Conservation (phyloP, 2,113 vertebrate species). For the Hypocryptadius cinnamomeus region DNA sequence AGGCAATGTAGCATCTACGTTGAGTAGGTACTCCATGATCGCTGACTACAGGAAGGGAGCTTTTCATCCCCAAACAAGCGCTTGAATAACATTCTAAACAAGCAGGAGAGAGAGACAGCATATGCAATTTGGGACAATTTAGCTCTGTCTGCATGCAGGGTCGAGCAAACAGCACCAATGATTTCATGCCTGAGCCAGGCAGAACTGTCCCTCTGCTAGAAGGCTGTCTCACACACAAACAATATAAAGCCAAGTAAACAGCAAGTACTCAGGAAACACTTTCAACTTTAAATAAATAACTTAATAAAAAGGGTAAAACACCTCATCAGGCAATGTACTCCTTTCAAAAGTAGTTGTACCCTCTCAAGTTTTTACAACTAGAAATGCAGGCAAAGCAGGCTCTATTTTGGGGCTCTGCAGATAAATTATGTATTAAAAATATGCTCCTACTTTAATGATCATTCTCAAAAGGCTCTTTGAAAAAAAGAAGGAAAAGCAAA, state of each 20-base stretch:
- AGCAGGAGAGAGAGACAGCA: neutral
- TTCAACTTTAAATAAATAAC: neutral
- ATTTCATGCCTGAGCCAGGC: neutral
- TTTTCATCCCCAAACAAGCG: neutral
- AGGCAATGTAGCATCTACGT: neutral
- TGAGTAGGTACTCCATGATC: neutral
- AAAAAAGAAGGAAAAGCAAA: constrained; percentile 11
- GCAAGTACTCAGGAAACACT: neutral
- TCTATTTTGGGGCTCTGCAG: neutral
- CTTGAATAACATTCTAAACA: neutral
- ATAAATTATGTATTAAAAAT: constrained; percentile 28
- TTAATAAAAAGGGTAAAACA: neutral
- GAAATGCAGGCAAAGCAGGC: neutral
- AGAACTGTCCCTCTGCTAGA: neutral
- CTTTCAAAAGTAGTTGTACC: neutral
- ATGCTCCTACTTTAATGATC: constrained; percentile 17
- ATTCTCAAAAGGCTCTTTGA: constrained; percentile 17
- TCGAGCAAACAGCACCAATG: accelerated
- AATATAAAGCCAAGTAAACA: neutral
- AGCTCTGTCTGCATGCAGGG: neutral
- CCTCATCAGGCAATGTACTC: neutral
- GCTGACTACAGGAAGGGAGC: neutral
- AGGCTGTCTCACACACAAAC: neutral
- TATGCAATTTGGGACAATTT: neutral
- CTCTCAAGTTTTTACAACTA: neutral